These are phyloP conservation scores for Drosophila pegasa DNA, from an alignment of 2,888 invertebrate species.

Conservation along the genomic window DNA sequence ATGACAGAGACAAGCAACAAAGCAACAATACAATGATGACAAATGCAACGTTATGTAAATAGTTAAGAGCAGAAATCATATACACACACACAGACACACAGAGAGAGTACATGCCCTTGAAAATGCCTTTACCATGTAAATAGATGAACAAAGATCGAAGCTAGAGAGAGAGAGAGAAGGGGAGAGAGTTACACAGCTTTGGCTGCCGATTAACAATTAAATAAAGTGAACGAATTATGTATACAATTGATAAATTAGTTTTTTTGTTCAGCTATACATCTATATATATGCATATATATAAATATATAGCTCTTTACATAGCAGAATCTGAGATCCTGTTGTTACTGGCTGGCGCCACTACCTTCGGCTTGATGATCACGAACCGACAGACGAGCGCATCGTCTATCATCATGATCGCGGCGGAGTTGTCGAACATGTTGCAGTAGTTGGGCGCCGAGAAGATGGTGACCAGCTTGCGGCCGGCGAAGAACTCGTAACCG, in stretches of 20 bases:
- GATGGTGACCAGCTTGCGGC: slow-evolving; percentile 23
- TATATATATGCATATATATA: not conserved
- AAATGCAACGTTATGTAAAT: slow-evolving; percentile 53
- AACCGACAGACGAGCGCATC: slow-evolving; percentile 12
- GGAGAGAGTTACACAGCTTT: slow-evolving; percentile 31
- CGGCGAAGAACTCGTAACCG: slow-evolving; percentile 44
- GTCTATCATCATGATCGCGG: slow-evolving; percentile 19
- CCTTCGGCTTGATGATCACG: slow-evolving; percentile 21
- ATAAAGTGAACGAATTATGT: slow-evolving; percentile 57
- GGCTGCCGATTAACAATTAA: slow-evolving; percentile 47
- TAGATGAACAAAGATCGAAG: slow-evolving; percentile 32
- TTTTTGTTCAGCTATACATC: not conserved
- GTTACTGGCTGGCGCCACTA: not conserved
- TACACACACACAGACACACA: slow-evolving; percentile 34
- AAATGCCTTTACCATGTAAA: slow-evolving; percentile 67
- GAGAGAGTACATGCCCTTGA: slow-evolving; percentile 46
- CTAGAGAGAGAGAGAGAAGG: slow-evolving; percentile 23
- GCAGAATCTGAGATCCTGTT: not conserved
- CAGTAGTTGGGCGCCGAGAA: slow-evolving; percentile 50
- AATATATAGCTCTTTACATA: not conserved
- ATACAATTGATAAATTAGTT: slow-evolving; percentile 26
- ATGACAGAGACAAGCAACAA: slow-evolving; percentile 53
- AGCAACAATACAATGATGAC: slow-evolving; percentile 58
- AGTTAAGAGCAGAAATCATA: slow-evolving; percentile 34
- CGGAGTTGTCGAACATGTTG: slow-evolving; percentile 33